Percentiles rank a stretch among this genome's conserved stretches.
Evolutionary conservation across 1,140 invertebrate species (phyloP).

Genomic region (Parasteatoda tepidariorum): DNA sequence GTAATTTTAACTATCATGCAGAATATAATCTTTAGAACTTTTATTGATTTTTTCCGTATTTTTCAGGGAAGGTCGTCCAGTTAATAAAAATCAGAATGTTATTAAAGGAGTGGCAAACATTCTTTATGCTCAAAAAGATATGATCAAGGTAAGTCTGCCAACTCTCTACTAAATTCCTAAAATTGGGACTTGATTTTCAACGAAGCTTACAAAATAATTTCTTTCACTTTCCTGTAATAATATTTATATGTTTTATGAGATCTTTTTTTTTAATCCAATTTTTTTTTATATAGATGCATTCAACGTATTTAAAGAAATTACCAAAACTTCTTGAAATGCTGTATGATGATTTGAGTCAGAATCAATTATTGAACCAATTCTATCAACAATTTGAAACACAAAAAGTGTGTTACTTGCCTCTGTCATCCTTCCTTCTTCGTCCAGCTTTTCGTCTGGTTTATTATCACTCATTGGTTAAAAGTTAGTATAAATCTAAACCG

Average conservation of each 20-base stretch:
- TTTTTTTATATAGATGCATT: constrained; percentile 76
- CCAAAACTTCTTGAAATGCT: constrained; percentile 80
- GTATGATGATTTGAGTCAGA: constrained; percentile 78
- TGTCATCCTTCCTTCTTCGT: constrained; percentile 87
- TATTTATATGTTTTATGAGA: too few relatives aligned
- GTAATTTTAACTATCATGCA: too few relatives aligned
- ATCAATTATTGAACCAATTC: constrained; percentile 80
- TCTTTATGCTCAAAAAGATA: constrained; percentile 32
- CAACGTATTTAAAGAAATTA: constrained; percentile 81
- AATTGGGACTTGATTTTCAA: too few relatives aligned
- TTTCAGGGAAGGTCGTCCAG: constrained; percentile 49
- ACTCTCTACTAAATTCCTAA: too few relatives aligned
- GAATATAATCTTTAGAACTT: too few relatives aligned
- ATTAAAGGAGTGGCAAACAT: constrained; percentile 49
- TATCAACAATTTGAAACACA: constrained; percentile 87
- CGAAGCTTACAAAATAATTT: too few relatives aligned
- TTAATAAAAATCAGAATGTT: neutral
- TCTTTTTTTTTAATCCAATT: neutral
- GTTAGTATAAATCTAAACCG: too few relatives aligned
- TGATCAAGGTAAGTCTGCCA: constrained; percentile 42
- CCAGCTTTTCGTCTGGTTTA: constrained; percentile 89
- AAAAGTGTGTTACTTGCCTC: constrained; percentile 86
- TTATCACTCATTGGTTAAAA: constrained; percentile 83
- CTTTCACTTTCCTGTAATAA: too few relatives aligned
- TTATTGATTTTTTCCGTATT: too few relatives aligned